These are phyloP conservation scores for Mimachlamys varia DNA, from an alignment of 2,888 invertebrate species.

Conservation along the genomic window DNA sequence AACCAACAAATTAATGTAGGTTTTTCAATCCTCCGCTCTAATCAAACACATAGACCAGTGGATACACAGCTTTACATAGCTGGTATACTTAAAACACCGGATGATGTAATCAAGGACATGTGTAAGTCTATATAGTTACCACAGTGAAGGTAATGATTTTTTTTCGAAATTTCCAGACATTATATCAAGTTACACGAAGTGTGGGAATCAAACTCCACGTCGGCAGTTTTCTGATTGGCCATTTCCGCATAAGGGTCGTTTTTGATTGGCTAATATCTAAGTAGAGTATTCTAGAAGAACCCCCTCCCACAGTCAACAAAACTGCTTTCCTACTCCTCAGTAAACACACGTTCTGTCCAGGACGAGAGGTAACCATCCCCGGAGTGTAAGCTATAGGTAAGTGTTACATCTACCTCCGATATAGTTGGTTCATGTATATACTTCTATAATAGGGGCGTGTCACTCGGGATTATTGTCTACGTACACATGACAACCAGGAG, in stretches of 20 bases:
- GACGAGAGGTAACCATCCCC: background rate
- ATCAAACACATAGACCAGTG: too few species aligned
- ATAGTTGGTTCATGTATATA: too few species aligned
- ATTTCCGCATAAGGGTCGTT: background rate
- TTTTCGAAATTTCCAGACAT: background rate
- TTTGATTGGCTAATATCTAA: background rate
- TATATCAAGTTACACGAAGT: background rate
- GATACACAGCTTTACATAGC: too few species aligned
- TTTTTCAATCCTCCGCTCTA: too few species aligned
- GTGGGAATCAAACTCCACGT: background rate
- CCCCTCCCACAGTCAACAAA: background rate
- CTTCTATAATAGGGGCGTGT: too few species aligned
- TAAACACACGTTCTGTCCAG: background rate
- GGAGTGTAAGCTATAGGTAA: background rate
- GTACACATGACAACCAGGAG: too few species aligned
- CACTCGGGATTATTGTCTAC: too few species aligned
- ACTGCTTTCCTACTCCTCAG: background rate
- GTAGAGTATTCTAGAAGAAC: background rate
- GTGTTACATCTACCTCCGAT: background rate
- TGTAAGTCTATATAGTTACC: background rate
- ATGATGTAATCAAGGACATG: background rate
- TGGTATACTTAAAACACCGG: too few species aligned
- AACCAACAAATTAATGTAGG: too few species aligned
- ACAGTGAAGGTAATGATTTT: background rate
- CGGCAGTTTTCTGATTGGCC: slow-evolving; percentile 11